Evolutionary conservation across 1,140 invertebrate species (phyloP).

Genomic region (Drosophila chauvacae): DNA sequence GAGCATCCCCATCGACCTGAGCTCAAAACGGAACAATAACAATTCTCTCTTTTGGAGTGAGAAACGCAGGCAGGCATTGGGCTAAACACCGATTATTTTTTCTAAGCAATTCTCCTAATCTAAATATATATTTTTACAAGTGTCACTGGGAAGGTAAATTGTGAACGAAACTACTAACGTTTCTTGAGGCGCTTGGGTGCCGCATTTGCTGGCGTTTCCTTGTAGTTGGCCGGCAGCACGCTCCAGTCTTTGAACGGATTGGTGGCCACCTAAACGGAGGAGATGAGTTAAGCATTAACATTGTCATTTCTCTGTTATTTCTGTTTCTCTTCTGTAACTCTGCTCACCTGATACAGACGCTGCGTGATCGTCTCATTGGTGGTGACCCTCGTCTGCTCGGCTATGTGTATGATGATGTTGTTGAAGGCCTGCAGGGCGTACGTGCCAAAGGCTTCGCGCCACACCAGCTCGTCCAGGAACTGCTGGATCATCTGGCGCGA

Average conservation of each 20-base stretch:
- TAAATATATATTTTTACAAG: not conserved
- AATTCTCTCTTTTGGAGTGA: constrained; percentile 61
- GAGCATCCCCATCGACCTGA: constrained; percentile 36
- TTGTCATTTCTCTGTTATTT: not conserved
- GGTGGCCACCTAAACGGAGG: constrained; percentile 86
- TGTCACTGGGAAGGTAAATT: constrained; percentile 27
- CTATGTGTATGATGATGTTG: constrained; percentile 91
- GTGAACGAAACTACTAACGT: constrained; percentile 76
- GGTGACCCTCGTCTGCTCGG: constrained; percentile 90
- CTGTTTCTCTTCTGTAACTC: not conserved
- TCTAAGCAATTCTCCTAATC: constrained; percentile 38
- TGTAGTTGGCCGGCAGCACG: constrained; percentile 85
- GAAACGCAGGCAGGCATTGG: constrained; percentile 57
- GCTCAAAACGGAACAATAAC: constrained; percentile 16
- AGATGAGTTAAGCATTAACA: not conserved
- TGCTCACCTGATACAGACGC: constrained; percentile 84
- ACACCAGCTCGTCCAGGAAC: constrained; percentile 94
- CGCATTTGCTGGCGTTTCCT: constrained; percentile 77
- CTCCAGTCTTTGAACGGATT: constrained; percentile 94
- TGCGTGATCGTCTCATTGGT: constrained; percentile 85
- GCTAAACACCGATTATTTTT: constrained; percentile 24
- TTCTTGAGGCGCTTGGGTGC: constrained; percentile 82
- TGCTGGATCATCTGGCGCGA: constrained; percentile 94
- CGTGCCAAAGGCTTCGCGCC: constrained; percentile 90
- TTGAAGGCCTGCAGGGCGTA: constrained; percentile 92